phyloP scores from a whole-genome alignment of 1,140 invertebrate genomes.

The Drosophila pseudoobscura region DNA sequence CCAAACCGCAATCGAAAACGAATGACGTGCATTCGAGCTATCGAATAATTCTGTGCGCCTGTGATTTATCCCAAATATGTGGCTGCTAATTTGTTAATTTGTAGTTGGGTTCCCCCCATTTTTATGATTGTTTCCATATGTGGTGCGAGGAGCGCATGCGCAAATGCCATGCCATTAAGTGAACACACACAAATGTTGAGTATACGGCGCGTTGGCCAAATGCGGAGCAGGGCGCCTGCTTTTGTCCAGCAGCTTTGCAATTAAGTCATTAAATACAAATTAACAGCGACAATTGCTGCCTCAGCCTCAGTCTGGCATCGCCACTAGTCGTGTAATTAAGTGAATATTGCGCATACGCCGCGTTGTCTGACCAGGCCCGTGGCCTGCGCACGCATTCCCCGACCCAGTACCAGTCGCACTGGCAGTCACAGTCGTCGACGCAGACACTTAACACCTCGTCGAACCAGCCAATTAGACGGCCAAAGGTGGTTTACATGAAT shows the following conservation, averaged over 20 bases:
- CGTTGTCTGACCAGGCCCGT: conserved; percentile 36
- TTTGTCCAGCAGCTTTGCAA: conserved; percentile 32
- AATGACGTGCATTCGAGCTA: neutral
- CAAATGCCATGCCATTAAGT: conserved; percentile 6
- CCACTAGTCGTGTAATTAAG: conserved; percentile 54
- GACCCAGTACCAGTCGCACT: neutral
- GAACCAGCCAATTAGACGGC: neutral
- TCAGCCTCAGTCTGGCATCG: conserved; percentile 8
- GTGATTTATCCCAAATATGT: conserved; percentile 48
- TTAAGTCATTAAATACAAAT: conserved; percentile 78
- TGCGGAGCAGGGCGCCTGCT: conserved; percentile 33
- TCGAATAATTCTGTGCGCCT: neutral
- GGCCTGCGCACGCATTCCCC: conserved; percentile 19
- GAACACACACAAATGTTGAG: conserved; percentile 20
- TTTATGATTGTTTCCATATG: conserved; percentile 20
- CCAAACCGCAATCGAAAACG: conserved; percentile 7
- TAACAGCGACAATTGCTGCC: conserved; percentile 51
- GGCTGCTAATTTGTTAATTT: conserved; percentile 58
- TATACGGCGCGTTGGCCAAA: neutral
- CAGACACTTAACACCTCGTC: too few species aligned
- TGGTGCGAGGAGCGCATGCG: conserved; percentile 37
- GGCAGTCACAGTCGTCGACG: too few species aligned
- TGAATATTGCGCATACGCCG: conserved; percentile 61
- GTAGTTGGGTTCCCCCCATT: conserved; percentile 23
- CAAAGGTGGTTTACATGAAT: too few species aligned